Evolutionary conservation across 2,888 invertebrate genomes (phyloP), one percentile per base, ranked within the genome.

Genomic region (Drosophila anceps): DNA sequence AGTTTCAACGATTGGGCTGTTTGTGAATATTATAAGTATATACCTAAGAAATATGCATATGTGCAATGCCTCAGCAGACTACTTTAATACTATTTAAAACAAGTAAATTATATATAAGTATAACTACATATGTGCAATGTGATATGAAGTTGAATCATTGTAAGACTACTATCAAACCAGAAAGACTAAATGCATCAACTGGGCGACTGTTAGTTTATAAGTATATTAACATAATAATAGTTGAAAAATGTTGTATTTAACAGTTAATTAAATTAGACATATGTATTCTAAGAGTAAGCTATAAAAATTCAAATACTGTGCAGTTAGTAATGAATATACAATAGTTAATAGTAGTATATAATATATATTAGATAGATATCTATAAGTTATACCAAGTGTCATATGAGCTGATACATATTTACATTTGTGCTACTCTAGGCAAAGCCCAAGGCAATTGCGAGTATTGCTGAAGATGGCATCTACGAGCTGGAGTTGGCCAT

Each of bases 391-490:
- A 20, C 7, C 41, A 20, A 13, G 24, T 46, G 4, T 27, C 15
- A 2, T 24, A 46, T 41, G 18, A 4, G 37, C 9, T 43, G 20
- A 43, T 44, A n/a, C 27, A 46, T 29, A 9, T 31, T 4, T 31
- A 31, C 4, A 18, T 15, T 62, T 31, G 7, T 41, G 1, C n/a
- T 20, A 15, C 80, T 78, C 15, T 39, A 92, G 91, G 83, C 91
- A 33, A 91, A 88, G n/a, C 93, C 80, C 53, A 93, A 94, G 58
- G 94, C 95, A 0, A 92, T 96, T 31, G 93, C 95, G 55, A 94
- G 93, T 0, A 94, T 95, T 12, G 93, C 93, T 24, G 94, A 94
- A 64, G 97, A 97, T 93, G 97, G 97, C 35, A 95, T 96, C 53
- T 97, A 96, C 91, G 93, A 95, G 35, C 93, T 96, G 70, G 93